Evolutionary conservation across 1,140 invertebrate species (phyloP), one percentile per base, ranked within the genome.

Genomic region (Acromyrmex heyeri): DNA sequence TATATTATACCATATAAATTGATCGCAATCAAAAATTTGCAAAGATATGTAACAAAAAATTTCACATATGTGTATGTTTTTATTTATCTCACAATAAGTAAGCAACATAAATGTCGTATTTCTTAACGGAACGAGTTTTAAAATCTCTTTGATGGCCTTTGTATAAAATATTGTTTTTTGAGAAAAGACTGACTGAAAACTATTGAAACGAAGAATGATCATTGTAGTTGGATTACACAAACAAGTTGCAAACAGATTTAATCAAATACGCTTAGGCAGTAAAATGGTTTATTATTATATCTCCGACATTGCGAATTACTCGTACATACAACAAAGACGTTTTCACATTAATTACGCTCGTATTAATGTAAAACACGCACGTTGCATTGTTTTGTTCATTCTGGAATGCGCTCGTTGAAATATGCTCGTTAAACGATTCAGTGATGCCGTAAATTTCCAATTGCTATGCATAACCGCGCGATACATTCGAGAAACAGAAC

Each of bases 261-360:
- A 69, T 27, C 62, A 69, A 79, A 69, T 50, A 67, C 24, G 44
- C n/a, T 73, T 24, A 73, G 61, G 34, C 14, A 44, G 48, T 85
- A 77, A 85, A 85, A 77, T 18, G 67, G 38, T 69, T 69, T 44
- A 27, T 82, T 75, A 83, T 75, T 83, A 62, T 61, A 75, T 61
- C 27, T 64, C 24, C 18, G 24, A 12, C 1, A 82, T 81, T 3
- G 27, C 44, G 27, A 38, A 6, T n/a, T 16, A n/a, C n/a, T n/a
- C n/a, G n/a, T n/a, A 24, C 16, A 24, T 8, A 24, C n/a, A 73
- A 83, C 69, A 61, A 75, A 83, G 79, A 83, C n/a, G 24, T 62
- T n/a, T 18, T 8, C 55, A 27, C 24, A 83, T 83, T 83, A 83
- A 48, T 83, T 83, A 83, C 69, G 38, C 55, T 83, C 61, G 67